These are phyloP conservation scores for Parauchenoglanis ngamensis DNA, from an alignment of 2,797 vertebrate species.

Conservation along the genomic window DNA sequence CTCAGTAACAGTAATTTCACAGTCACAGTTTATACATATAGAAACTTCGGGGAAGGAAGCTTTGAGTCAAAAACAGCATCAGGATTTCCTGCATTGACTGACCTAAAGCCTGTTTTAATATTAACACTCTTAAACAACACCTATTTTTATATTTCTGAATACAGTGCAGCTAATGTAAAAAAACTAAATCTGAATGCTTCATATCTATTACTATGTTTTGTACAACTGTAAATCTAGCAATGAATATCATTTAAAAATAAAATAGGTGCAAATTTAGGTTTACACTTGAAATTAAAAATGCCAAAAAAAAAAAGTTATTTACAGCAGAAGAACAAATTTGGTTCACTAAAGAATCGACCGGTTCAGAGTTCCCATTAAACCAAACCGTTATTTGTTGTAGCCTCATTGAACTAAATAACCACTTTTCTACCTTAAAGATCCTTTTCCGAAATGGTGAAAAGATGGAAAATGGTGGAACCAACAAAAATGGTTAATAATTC, in stretches of 20 bases:
- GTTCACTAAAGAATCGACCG: background rate
- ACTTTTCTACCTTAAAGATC: background rate
- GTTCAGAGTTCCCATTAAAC: background rate
- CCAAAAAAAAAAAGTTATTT: background rate
- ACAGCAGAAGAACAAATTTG: background rate
- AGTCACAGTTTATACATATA: background rate
- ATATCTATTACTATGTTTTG: background rate
- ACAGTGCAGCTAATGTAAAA: background rate
- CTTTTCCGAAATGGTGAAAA: background rate
- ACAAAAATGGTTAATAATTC: background rate
- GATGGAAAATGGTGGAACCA: background rate
- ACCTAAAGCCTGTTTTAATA: background rate
- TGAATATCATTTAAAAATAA: no score
- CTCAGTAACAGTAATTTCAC: background rate
- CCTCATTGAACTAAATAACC: background rate
- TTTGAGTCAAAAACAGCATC: background rate
- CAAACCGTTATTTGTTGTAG: background rate
- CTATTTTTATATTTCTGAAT: background rate
- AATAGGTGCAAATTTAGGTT: background rate
- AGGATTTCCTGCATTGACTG: constrained; percentile 10
- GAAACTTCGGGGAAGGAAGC: background rate
- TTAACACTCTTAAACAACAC: background rate
- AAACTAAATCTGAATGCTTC: background rate
- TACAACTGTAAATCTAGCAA: background rate
- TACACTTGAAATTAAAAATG: background rate